phyloP scores from a whole-genome alignment of 2,888 invertebrate species.

The Philaethria dido region DNA sequence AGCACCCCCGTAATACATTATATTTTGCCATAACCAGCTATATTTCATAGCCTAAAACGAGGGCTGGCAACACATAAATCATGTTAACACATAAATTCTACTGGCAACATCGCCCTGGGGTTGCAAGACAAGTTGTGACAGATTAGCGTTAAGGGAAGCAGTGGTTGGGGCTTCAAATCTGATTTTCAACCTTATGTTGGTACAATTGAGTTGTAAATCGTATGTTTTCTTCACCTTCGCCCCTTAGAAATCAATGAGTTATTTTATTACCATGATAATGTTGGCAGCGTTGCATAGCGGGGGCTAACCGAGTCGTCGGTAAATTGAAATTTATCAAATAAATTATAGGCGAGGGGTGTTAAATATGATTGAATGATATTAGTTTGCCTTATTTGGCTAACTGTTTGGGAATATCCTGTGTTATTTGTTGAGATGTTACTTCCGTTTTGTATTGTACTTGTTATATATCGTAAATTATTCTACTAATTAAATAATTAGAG shows the following conservation, averaged over 20 bases:
- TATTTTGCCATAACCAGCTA: constrained; percentile 40
- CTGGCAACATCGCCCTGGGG: constrained; percentile 67
- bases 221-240: constrained; percentile 40
- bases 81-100: constrained; percentile 81
- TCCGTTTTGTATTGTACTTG: constrained; percentile 1
- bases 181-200: constrained; percentile 44
- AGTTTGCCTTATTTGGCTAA: constrained; percentile 34
- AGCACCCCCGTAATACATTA: constrained; percentile 25
- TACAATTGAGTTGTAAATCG: constrained; percentile 33
- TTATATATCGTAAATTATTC: neutral
- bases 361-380: constrained; percentile 45
- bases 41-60: constrained; percentile 49
- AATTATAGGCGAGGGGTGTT: constrained; percentile 62
- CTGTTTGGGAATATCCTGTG: constrained; percentile 24
- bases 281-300: constrained; percentile 61
- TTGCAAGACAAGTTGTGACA: constrained; percentile 52
- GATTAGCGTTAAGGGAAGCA: constrained; percentile 47
- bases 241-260: constrained; percentile 51
- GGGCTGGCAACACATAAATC: constrained; percentile 70
- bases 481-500: no score
- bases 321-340: constrained; percentile 82
- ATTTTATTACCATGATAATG: constrained; percentile 73
- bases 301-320: constrained; percentile 70
- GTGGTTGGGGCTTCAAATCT: constrained; percentile 16
- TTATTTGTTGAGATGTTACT: constrained; percentile 14